Evolutionary conservation across 1,140 invertebrate species (phyloP).

Genomic region (Drosophila yakuba): DNA sequence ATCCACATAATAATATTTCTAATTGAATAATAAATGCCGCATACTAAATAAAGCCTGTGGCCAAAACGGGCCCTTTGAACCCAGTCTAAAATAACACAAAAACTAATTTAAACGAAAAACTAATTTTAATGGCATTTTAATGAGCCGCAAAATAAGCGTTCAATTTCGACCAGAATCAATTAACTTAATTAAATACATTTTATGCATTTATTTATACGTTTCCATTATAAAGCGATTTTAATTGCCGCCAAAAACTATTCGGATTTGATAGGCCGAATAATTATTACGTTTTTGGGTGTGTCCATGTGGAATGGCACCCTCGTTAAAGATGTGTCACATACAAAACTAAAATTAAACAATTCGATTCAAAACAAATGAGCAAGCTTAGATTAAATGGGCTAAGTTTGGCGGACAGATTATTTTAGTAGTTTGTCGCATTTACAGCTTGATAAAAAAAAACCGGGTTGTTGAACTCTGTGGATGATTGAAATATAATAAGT

Average conservation of each 20-base stretch:
- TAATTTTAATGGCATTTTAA: constrained; percentile 77
- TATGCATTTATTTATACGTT: constrained; percentile 45
- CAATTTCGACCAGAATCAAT: constrained; percentile 70
- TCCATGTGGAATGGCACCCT: constrained; percentile 10
- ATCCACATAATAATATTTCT: constrained; percentile 8
- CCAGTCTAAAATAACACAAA: not conserved
- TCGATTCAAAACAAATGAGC: constrained; percentile 41
- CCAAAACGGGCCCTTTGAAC: constrained; percentile 7
- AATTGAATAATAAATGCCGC: constrained; percentile 18
- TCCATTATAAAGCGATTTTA: constrained; percentile 56
- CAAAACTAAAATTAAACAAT: constrained; percentile 36
- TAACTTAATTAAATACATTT: constrained; percentile 59
- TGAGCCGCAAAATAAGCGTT: constrained; percentile 65
- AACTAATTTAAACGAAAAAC: constrained; percentile 44
- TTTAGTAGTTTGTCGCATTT: not conserved
- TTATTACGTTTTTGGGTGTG: constrained; percentile 38
- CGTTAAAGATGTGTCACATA: constrained; percentile 21
- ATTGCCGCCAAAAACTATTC: constrained; percentile 49
- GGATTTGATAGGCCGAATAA: constrained; percentile 28
- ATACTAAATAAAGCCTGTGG: constrained; percentile 7
- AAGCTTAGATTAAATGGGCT: constrained; percentile 6
- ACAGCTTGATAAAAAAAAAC: not conserved
- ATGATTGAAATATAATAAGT: not conserved
- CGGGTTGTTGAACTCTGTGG: constrained; percentile 7
- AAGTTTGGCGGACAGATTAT: not conserved